Conservation (phyloP, 2,113 vertebrate species). For the Acrocephalus kingi region DNA sequence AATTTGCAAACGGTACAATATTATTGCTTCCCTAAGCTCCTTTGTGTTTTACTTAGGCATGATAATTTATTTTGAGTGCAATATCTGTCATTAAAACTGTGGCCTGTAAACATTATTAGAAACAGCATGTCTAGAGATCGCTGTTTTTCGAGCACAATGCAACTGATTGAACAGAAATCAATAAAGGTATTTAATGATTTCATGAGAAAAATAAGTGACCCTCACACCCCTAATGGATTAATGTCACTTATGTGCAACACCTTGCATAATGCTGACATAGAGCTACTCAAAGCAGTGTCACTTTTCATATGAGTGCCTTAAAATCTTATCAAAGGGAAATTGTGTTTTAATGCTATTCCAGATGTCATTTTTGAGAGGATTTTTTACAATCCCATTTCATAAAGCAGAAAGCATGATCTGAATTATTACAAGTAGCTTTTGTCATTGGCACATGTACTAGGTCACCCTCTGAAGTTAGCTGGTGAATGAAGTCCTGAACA, state of each 20-base stretch:
- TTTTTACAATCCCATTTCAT: slow-evolving; percentile 76
- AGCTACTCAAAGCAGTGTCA: slow-evolving; percentile 62
- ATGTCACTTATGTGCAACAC: slow-evolving; percentile 70
- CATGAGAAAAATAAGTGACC: slow-evolving; percentile 82
- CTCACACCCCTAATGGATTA: slow-evolving; percentile 80
- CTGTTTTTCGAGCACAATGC: slow-evolving; percentile 15
- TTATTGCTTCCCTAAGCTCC: slow-evolving; percentile 13
- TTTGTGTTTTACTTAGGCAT: slow-evolving; percentile 37
- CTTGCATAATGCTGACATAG: slow-evolving; percentile 76
- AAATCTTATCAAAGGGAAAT: slow-evolving; percentile 76
- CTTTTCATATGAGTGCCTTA: slow-evolving; percentile 76
- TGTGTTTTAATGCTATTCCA: slow-evolving; percentile 78
- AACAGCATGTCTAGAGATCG: slow-evolving; percentile 45
- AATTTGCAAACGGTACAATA: not conserved
- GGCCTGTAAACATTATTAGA: slow-evolving; percentile 36
- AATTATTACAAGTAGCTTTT: slow-evolving; percentile 73
- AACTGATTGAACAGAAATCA: slow-evolving; percentile 81
- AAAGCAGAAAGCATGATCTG: slow-evolving; percentile 72
- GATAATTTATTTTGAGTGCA: slow-evolving; percentile 36
- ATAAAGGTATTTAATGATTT: slow-evolving; percentile 80
- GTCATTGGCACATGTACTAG: slow-evolving; percentile 61
- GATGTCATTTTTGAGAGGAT: slow-evolving; percentile 77
- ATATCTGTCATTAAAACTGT: slow-evolving; percentile 46
- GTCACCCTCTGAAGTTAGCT: slow-evolving; percentile 52
- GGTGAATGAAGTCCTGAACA: slow-evolving; percentile 31